Evolutionary conservation across 2,113 vertebrate species (phyloP).

Genomic region (Cynoglossus semilaevis): DNA sequence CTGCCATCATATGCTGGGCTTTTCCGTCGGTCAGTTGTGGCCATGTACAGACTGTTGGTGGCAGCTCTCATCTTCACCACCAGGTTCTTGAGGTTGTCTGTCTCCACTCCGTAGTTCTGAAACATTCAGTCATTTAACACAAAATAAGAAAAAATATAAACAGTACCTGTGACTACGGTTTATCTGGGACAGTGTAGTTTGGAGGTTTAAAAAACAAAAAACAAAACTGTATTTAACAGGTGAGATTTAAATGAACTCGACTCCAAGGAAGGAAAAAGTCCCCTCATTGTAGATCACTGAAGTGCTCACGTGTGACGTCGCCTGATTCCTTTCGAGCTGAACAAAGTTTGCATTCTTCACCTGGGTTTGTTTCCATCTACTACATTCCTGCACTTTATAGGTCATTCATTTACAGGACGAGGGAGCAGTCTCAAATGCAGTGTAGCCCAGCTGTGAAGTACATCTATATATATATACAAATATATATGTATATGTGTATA

Average conservation of each 20-base stretch:
- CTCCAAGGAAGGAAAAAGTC: conserved; percentile 23
- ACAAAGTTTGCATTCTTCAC: conserved; percentile 59
- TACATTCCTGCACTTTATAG: conserved; percentile 52
- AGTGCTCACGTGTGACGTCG: conserved; percentile 35
- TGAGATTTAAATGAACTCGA: conserved; percentile 25
- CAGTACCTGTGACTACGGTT: too few species aligned
- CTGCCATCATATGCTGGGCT: conserved; percentile 82
- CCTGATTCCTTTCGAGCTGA: conserved; percentile 44
- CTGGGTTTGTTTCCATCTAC: conserved; percentile 41
- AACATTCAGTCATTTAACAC: conserved; percentile 20
- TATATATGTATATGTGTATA: too few species aligned
- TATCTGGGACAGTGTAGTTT: too few species aligned
- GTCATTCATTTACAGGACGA: conserved; percentile 23
- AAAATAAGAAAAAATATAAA: conserved; percentile 7
- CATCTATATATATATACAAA: too few species aligned
- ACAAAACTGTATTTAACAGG: conserved; percentile 33
- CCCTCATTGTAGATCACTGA: conserved; percentile 1
- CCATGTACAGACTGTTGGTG: conserved; percentile 87
- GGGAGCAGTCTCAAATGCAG: conserved; percentile 19
- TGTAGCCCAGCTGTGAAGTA: background rate
- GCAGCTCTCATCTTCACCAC: conserved; percentile 87
- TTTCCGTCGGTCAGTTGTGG: conserved; percentile 84
- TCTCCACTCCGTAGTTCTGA: conserved; percentile 97
- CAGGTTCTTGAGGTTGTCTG: conserved; percentile 92
- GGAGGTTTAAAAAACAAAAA: too few species aligned